Percentiles rank a stretch among this genome's conserved stretches.
Conservation (phyloP, 1,140 invertebrate genomes). For the Drosophila sp. region DNA sequence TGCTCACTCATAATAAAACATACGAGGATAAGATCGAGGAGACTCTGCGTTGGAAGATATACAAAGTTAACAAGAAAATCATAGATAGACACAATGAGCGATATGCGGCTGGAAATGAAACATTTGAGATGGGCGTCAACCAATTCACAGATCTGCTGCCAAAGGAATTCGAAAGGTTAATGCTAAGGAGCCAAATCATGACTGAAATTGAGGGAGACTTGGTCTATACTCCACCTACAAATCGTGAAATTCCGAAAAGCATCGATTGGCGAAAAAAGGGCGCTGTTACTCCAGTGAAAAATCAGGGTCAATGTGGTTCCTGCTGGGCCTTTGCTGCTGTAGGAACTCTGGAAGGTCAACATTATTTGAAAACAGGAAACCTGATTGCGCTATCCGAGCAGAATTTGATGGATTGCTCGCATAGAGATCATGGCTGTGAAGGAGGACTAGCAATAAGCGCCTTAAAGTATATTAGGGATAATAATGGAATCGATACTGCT, state of each 20-base stretch:
- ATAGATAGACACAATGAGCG: conserved; percentile 92
- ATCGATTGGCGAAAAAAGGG: conserved; percentile 94
- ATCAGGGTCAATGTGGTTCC: conserved; percentile 85
- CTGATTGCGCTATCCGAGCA: conserved; percentile 94
- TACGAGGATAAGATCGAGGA: conserved; percentile 90
- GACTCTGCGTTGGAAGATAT: conserved; percentile 92
- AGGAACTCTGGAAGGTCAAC: conserved; percentile 91
- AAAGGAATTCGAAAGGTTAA: conserved; percentile 89
- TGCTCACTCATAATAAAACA: conserved; percentile 88
- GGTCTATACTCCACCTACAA: conserved; percentile 88
- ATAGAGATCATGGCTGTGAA: conserved; percentile 92
- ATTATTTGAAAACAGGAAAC: conserved; percentile 86
- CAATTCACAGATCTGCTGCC: conserved; percentile 93
- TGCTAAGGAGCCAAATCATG: conserved; percentile 84
- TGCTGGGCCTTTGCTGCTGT: conserved; percentile 86
- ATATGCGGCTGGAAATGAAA: conserved; percentile 87
- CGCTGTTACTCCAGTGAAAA: conserved; percentile 22
- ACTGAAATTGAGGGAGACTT: conserved; percentile 89
- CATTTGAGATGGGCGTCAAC: conserved; percentile 89
- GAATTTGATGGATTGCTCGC: conserved; percentile 94
- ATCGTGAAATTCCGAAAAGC: conserved; percentile 87
- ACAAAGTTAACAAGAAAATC: conserved; percentile 91
- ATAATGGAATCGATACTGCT: conserved; percentile 89
- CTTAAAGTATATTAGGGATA: conserved; percentile 91
- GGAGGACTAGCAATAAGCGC: conserved; percentile 90